Conservation (phyloP, 2,888 invertebrate species). For the Papilio demoleus region DNA sequence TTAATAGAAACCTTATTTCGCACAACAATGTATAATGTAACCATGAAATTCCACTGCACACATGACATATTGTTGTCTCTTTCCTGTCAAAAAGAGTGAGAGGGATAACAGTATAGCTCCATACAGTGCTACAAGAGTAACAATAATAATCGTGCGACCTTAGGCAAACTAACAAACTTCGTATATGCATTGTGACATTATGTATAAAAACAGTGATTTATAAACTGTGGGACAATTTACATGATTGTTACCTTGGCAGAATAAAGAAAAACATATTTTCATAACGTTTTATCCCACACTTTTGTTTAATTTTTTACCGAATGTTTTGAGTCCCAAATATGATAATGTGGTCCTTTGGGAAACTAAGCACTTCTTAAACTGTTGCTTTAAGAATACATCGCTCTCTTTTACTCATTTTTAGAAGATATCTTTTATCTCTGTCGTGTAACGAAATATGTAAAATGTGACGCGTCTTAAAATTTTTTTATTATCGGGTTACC, state of each 20-base stretch:
- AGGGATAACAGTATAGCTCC: not conserved
- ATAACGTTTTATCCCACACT: not conserved
- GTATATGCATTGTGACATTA: not conserved
- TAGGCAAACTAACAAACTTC: constrained; percentile 2
- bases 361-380: too few relatives aligned
- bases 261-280: not conserved
- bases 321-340: not conserved
- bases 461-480: not conserved
- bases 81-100: not conserved
- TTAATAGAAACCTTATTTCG: constrained; percentile 31
- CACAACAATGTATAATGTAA: not conserved
- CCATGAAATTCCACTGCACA: not conserved
- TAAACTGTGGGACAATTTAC: constrained; percentile 14
- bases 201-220: constrained; percentile 4
- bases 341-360: not conserved
- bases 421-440: not conserved
- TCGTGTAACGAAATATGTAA: constrained; percentile 10
- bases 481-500: too few relatives aligned
- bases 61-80: not conserved
- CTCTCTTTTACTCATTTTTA: not conserved
- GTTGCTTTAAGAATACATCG: too few relatives aligned
- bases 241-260: constrained; percentile 7
- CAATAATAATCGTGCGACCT: not conserved
- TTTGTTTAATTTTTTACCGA: not conserved
- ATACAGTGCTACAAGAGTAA: not conserved